Evolutionary conservation across 1,140 invertebrate genomes (phyloP), one percentile per base, ranked within the genome.

Genomic region (Sinonovacula constricta): DNA sequence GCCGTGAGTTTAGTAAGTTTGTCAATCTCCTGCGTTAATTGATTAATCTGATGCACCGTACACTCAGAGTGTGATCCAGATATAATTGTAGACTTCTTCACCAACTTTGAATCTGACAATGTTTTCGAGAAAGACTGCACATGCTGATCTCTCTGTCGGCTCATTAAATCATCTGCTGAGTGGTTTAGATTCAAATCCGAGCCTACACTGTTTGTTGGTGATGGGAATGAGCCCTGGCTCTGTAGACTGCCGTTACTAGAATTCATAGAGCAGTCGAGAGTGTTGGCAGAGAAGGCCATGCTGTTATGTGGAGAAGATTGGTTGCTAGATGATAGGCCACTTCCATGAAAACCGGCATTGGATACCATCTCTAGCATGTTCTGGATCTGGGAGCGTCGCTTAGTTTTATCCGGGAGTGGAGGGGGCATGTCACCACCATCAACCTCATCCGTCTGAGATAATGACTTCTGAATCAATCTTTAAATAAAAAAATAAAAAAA

Each of bases 371-470:
- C 76, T 2, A 83, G 56, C 31, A 72, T 79, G 56, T 77, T 81
- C 49, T 63, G 60, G 18, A 67, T 67, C 45, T 84, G 77, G n/a
- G 86, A 85, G 65, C 79, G 70, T 69, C 87, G 80, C 33, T 87
- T 87, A 72, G 81, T 76, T 59, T 88, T 87, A 14, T 85, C 76
- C 3, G 88, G 87, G n/a, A 88, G 83, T 39, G 85, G 89, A 62
- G 82, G 82, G 54, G 81, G 88, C 80, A 90, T 90, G 94, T 94
- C 94, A 92, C 60, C 66, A 36, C 69, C 71, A 36, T 80, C 78
- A 24, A 62, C 56, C 10, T 65, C 71, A 57, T 75, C 75, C n/a
- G n/a, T n/a, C n/a, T 34, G 67, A 28, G 63, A 70, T 63, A 63
- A 34, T 31, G 31, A 68, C 36, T 75, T 81, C 69, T 79, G 76